phyloP scores from a whole-genome alignment of 2,113 vertebrate genomes.

The Cygnus buccinator region DNA sequence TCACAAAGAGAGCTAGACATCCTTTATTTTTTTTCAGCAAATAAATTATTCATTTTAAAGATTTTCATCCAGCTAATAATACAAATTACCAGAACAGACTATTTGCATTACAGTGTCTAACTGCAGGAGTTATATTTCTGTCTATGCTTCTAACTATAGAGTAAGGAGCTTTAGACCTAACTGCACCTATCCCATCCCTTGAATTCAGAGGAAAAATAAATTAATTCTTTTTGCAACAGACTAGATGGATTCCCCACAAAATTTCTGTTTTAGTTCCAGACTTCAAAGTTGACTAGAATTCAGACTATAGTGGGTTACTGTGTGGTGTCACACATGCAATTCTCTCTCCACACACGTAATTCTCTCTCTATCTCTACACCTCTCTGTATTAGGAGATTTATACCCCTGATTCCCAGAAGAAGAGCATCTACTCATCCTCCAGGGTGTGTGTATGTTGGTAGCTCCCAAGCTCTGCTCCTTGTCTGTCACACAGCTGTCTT shows the following conservation, averaged over 20 bases:
- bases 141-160: neutral
- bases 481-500: neutral
- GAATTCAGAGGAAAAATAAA: neutral
- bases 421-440: too few species aligned
- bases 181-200: neutral
- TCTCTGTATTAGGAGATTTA: neutral
- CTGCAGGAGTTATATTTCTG: neutral
- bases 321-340: fast-evolving
- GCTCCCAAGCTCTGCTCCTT: neutral
- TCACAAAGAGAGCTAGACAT: neutral
- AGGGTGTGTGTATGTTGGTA: neutral
- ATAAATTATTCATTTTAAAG: neutral
- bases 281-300: neutral
- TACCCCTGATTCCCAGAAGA: neutral
- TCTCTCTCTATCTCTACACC: fast-evolving
- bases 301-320: neutral
- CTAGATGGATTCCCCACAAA: neutral
- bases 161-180: neutral
- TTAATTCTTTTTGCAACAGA: neutral
- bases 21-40: neutral
- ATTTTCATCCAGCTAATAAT: neutral
- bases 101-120: neutral
- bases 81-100: neutral
- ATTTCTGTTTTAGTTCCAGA: neutral
- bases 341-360: fast-evolving